Evolutionary conservation across 2,888 invertebrate genomes (phyloP), one percentile per base, ranked within the genome.

Genomic region (Athripsodes cinereus): DNA sequence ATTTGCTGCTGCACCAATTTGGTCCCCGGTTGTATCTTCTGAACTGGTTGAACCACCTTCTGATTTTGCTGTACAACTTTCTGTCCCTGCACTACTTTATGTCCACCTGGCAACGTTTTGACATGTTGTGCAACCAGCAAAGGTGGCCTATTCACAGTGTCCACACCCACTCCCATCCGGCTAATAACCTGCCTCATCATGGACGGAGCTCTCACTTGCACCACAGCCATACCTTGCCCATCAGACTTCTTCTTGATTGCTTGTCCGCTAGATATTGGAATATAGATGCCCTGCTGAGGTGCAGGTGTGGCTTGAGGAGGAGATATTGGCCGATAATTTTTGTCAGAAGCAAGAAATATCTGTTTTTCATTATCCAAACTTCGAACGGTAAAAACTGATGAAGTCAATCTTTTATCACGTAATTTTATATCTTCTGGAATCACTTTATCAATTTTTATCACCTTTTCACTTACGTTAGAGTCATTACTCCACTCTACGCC

Each of bases 401-500:
- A 54, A 13, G 57, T 54, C 22, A 54, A 22, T 13, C 59, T 31
- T 16, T 49, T 40, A 46, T 54, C 58, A 3, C 26, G 22, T 11
- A 31, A 19, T 21, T 49, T 40, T 10, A 35, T 19, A 50, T 58
- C 54, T 20, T 59, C 59, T 5, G 22, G 49, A 26, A 48, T 34
- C 16, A 52, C 22, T 21, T 57, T 55, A 2, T 48, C 21, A n/a
- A 49, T 13, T 34, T 49, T 55, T 2, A 55, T 50, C 19, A 50
- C 49, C 18, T 50, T 51, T 18, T 55, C 55, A 16, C 50, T 55
- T 2, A 50, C 53, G 46, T 59, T 61, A 10, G 58, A 60, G 47
- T 58, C 60, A 20, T 58, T 60, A 22, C 56, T 59, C 52, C 62
- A 62, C 53, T 62, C 62, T 3, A 61, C 49, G 35, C 63, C 63